Evolutionary conservation across 2,888 invertebrate genomes (phyloP).

Genomic region (Crossocerus cetratus): DNA sequence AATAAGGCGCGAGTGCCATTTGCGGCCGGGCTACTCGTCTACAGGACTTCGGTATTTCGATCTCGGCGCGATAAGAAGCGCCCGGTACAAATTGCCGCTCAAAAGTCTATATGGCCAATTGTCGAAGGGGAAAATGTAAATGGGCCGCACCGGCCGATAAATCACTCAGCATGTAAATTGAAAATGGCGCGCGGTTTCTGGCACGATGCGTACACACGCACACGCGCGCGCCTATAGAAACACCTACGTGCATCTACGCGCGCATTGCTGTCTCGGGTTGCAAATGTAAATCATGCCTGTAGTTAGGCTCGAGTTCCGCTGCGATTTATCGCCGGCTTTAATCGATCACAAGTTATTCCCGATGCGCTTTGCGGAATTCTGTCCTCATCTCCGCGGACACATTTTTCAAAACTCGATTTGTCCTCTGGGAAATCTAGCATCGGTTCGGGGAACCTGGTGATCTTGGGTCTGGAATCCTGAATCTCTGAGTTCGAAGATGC

Average conservation of each 20-base stretch:
- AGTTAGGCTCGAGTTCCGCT: not conserved
- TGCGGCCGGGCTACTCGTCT: no score
- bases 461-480: no score
- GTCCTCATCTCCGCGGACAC: no score
- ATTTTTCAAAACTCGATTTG: no score
- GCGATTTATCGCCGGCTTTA: conserved; percentile 18
- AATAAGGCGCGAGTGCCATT: no score
- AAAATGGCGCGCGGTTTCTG: conserved; percentile 10
- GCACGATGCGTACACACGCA: conserved; percentile 12
- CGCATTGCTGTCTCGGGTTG: not conserved
- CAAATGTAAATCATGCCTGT: conserved; percentile 19
- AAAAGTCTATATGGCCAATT: not conserved
- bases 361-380: no score
- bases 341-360: conserved; percentile 5
- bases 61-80: not conserved
- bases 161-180: conserved; percentile 22
- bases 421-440: no score
- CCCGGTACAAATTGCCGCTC: not conserved
- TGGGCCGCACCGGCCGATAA: not conserved
- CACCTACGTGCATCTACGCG: no score
- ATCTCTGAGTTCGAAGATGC: no score
- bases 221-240: no score
- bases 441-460: no score
- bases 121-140: conserved; percentile 14
- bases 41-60: no score